Percentiles rank a stretch among this genome's conserved stretches.
These are phyloP conservation scores for Ptiloglossa arizonensis DNA, from an alignment of 1,140 invertebrate genomes.

Conservation along the genomic window DNA sequence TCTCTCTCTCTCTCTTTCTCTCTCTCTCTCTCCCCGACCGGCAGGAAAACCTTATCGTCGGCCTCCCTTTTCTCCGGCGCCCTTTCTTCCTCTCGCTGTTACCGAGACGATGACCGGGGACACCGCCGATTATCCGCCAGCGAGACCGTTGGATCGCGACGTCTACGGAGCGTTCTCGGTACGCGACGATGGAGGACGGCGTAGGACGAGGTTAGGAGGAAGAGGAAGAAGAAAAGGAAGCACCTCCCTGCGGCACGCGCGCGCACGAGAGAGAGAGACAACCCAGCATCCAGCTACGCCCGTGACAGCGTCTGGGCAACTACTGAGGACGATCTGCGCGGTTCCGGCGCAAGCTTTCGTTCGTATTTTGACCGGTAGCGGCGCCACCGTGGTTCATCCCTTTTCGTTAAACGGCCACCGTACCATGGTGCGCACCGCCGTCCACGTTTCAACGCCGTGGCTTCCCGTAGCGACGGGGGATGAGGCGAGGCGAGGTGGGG, in stretches of 20 bases:
- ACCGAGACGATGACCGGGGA: constrained; percentile 21
- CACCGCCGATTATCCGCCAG: constrained; percentile 12
- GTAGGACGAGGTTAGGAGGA: constrained; percentile 60
- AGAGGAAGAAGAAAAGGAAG: constrained; percentile 70
- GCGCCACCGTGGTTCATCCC: constrained; percentile 52
- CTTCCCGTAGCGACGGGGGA: not conserved
- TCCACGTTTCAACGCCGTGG: not conserved
- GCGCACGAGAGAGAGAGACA: constrained; percentile 68
- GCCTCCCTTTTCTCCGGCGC: constrained; percentile 58
- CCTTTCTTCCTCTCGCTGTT: constrained; percentile 52
- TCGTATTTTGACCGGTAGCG: constrained; percentile 58
- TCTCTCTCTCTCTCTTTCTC: constrained; percentile 41
- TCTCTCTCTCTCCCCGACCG: constrained; percentile 50
- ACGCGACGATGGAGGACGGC: constrained; percentile 15
- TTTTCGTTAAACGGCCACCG: constrained; percentile 39
- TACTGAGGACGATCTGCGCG: constrained; percentile 72
- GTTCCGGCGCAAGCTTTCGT: constrained; percentile 73
- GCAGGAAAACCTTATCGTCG: constrained; percentile 55
- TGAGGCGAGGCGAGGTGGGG: too few relatives aligned
- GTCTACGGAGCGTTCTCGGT: not conserved
- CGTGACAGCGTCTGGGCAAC: constrained; percentile 78
- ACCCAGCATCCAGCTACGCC: constrained; percentile 77
- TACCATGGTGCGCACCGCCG: constrained; percentile 5
- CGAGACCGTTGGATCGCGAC: constrained; percentile 8
- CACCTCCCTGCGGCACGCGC: constrained; percentile 67